These are phyloP conservation scores for Hydropsyche tenuis DNA, from an alignment of 1,140 invertebrate species.

Conservation along the genomic window DNA sequence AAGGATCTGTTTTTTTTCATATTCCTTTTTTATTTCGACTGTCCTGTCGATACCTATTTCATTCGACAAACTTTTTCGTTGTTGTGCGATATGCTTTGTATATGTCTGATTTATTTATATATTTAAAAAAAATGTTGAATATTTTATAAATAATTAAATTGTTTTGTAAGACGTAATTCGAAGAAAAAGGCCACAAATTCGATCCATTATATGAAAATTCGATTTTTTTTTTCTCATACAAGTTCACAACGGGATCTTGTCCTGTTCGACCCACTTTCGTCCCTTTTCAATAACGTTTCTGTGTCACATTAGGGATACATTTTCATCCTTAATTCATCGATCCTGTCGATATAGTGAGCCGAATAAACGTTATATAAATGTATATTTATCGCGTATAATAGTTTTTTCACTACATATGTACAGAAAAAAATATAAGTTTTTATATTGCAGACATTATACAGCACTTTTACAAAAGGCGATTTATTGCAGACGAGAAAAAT, in stretches of 20 bases:
- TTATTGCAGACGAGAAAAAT: slow-evolving; percentile 12
- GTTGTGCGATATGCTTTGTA: too few species aligned
- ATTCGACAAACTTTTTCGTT: too few species aligned
- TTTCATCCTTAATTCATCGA: slow-evolving; percentile 29
- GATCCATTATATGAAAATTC: not conserved
- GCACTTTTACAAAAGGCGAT: slow-evolving; percentile 22
- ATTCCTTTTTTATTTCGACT: too few species aligned
- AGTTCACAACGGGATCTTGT: not conserved
- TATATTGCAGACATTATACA: slow-evolving; percentile 20
- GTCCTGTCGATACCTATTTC: too few species aligned
- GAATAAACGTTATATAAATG: not conserved
- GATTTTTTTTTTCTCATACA: not conserved
- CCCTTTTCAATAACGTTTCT: slow-evolving; percentile 21
- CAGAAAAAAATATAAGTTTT: not conserved
- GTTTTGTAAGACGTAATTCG: too few species aligned
- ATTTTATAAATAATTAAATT: too few species aligned
- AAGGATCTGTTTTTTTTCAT: too few species aligned
- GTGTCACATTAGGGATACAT: slow-evolving; percentile 24
- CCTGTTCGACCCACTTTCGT: slow-evolving; percentile 8
- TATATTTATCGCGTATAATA: not conserved
- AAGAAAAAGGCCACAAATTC: too few species aligned
- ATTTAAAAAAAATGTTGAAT: too few species aligned
- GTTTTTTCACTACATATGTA: too few species aligned
- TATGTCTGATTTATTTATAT: too few species aligned
- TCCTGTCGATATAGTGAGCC: not conserved